Evolutionary conservation across 1,140 invertebrate genomes (phyloP), one percentile per base, ranked within the genome.

Genomic region (Gonatopus flavifemur): DNA sequence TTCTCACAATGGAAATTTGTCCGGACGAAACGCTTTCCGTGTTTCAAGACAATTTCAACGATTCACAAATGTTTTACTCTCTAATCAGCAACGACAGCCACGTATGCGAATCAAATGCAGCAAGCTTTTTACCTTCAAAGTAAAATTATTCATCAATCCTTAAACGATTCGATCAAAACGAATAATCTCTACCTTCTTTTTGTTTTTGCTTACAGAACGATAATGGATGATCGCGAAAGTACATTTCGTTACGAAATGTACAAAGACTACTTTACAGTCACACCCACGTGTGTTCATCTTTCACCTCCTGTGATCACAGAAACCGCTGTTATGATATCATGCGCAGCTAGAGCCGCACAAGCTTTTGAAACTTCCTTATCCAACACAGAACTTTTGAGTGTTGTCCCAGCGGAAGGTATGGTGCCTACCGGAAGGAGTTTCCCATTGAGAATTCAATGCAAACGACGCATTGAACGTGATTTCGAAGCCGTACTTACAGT

Each of bases 21-120:
- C 52, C 66, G 1, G 76, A 78, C 20, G 76, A 78, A 39, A 74
- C 69, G 2, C 55, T 74, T 19, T 67, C 72, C 3, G 62, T 76
- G 18, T 58, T 76, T 32, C 65, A 70, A 3, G 73, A 76, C 18
- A 68, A 65, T 49, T 67, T 67, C 7, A 69, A 78, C 46, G 74
- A 76, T 36, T 70, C 76, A 4, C 68, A 74, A 22, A 62, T 67
- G 39, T 78, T 69, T 56, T 67, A 76, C 49, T 76, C 76, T 7
- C 54, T 78, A 3, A 68, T 63, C 38, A 76, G 71, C 31, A 74
- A 75, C 9, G 64, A 57, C 39, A 72, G 63, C 30, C 62, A 63
- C 22, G 36, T 67, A 21, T 64, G 64, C 9, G 64, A 68, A 21
- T 45, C 59, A 3, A 65, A 50, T 30, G 70, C 64, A 32, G 66